Conservation (phyloP, 2,113 vertebrate genomes). For the Siniperca chuatsi region DNA sequence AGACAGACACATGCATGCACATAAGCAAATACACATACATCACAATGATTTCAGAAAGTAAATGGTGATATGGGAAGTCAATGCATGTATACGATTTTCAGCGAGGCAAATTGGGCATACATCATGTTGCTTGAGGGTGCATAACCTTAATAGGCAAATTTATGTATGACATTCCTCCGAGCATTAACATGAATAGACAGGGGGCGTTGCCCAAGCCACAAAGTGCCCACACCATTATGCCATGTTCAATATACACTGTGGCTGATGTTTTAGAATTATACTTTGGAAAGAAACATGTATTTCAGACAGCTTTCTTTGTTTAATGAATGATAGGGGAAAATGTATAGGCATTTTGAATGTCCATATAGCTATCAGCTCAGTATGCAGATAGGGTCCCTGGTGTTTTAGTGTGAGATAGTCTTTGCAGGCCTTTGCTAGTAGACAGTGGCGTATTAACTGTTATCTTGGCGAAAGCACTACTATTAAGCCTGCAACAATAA, state of each 20-base stretch:
- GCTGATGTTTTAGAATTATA: slow-evolving; percentile 34
- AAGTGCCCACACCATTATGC: slow-evolving; percentile 17
- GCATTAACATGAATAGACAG: slow-evolving; percentile 52
- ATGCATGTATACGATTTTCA: slow-evolving; percentile 44
- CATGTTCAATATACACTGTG: slow-evolving; percentile 21
- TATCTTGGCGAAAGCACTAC: slow-evolving; percentile 75
- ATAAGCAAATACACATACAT: not conserved
- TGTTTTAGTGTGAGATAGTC: slow-evolving; percentile 64
- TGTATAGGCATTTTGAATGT: slow-evolving; percentile 62
- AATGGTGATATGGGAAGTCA: slow-evolving; percentile 21
- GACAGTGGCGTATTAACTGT: slow-evolving; percentile 72
- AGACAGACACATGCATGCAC: not conserved
- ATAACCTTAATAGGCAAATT: slow-evolving; percentile 56
- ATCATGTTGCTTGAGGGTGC: slow-evolving; percentile 38
- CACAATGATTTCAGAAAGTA: slow-evolving; percentile 20
- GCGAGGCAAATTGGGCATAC: slow-evolving; percentile 49
- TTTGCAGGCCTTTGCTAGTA: slow-evolving; percentile 64
- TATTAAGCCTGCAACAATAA: slow-evolving; percentile 81
- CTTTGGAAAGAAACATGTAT: slow-evolving; percentile 49
- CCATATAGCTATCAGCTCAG: slow-evolving; percentile 67
- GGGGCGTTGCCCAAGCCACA: slow-evolving; percentile 17
- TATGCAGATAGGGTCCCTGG: slow-evolving; percentile 74
- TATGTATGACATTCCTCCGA: slow-evolving; percentile 59
- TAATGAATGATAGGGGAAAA: slow-evolving; percentile 63
- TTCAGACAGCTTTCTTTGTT: slow-evolving; percentile 54